Evolutionary conservation across 2,113 vertebrate species (phyloP).

Genomic region (Phyllostomus discolor): DNA sequence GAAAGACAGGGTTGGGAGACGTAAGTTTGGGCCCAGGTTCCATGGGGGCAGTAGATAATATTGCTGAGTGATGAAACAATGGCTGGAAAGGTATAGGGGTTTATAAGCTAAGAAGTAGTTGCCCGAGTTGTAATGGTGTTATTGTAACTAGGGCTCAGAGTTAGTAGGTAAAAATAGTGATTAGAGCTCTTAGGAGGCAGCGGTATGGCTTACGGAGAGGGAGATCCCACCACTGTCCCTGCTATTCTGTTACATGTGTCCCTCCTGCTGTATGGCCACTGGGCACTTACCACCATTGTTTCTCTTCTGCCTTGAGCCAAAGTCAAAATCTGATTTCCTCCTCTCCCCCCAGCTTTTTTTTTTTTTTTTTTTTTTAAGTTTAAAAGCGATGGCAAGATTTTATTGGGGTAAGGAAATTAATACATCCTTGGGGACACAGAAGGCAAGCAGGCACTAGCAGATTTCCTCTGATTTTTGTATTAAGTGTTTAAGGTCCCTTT

Average conservation of each 20-base stretch:
- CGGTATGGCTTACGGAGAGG: not conserved
- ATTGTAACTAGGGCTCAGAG: not conserved
- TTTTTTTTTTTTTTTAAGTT: too few relatives aligned
- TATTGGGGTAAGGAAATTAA: too few relatives aligned
- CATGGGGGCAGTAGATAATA: not conserved
- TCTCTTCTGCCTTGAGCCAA: not conserved
- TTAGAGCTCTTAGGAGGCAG: not conserved
- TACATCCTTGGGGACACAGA: too few relatives aligned
- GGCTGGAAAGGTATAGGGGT: not conserved
- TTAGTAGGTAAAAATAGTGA: slow-evolving; percentile 16
- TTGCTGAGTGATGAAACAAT: not conserved
- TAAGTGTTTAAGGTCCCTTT: not conserved
- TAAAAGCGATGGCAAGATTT: too few relatives aligned
- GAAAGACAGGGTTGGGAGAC: not conserved
- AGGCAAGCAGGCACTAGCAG: too few relatives aligned
- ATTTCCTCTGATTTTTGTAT: not conserved
- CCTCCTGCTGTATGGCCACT: not conserved
- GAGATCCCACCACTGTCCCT: not conserved
- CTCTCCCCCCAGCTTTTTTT: too few relatives aligned
- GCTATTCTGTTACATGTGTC: not conserved
- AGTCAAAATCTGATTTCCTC: not conserved
- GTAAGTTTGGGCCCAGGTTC: not conserved
- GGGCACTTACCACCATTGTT: not conserved
- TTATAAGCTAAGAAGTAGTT: not conserved
- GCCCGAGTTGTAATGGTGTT: not conserved